Evolutionary conservation across 2,113 vertebrate genomes (phyloP).

Genomic region (Neoarius graeffei): DNA sequence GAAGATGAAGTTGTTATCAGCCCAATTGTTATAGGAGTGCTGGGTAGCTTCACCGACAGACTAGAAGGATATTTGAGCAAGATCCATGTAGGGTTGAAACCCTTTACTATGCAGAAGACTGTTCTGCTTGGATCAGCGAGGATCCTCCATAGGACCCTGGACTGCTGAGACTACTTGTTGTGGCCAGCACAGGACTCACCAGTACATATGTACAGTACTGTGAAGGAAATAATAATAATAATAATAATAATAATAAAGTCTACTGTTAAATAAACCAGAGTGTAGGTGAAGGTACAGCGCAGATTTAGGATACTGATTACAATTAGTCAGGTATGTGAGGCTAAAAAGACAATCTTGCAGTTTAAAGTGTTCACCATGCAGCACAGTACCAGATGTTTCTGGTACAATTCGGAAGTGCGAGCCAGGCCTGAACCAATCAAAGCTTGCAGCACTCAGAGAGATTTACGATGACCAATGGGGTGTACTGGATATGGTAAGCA

Average conservation of each 20-base stretch:
- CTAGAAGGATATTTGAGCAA: too few species aligned
- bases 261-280: not conserved
- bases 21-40: too few species aligned
- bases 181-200: too few species aligned
- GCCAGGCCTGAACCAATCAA: constrained; percentile 56
- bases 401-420: constrained; percentile 35
- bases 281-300: not conserved
- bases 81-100: too few species aligned
- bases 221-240: too few species aligned
- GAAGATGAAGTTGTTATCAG: too few species aligned
- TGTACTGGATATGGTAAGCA: constrained; percentile 58
- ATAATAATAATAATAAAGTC: not conserved
- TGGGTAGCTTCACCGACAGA: too few species aligned
- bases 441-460: constrained; percentile 50
- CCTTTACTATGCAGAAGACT: too few species aligned
- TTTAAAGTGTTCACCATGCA: constrained; percentile 43
- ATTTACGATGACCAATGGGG: constrained; percentile 57
- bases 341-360: not conserved
- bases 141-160: too few species aligned
- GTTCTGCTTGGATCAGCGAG: too few species aligned
- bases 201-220: too few species aligned
- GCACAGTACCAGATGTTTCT: constrained; percentile 40
- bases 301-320: not conserved
- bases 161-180: too few species aligned
- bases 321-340: not conserved